These are phyloP conservation scores for Thomomys bottae DNA, from an alignment of 2,113 vertebrate genomes.

Conservation along the genomic window DNA sequence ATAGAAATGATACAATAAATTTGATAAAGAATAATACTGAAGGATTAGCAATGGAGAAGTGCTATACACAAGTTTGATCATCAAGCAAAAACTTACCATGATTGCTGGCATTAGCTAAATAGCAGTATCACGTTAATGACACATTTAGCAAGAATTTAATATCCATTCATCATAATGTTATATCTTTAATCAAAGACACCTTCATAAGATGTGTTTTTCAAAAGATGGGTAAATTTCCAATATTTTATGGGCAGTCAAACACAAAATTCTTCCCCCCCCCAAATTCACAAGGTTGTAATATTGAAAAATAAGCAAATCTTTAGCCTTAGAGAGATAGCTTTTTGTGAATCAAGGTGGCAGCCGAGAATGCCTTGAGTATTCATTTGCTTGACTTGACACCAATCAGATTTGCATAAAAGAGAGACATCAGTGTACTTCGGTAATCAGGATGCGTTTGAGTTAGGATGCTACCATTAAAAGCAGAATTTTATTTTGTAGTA, in stretches of 20 bases:
- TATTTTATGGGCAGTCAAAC: slow-evolving; percentile 49
- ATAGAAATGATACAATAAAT: background rate
- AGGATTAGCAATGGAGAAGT: background rate
- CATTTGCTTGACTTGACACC: slow-evolving; percentile 48
- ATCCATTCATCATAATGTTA: slow-evolving; percentile 35
- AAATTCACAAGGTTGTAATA: background rate
- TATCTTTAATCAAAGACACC: slow-evolving; percentile 45
- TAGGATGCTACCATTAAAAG: slow-evolving; percentile 12
- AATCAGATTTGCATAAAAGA: slow-evolving; percentile 27
- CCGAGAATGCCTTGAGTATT: slow-evolving; percentile 9
- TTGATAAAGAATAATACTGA: slow-evolving; percentile 20
- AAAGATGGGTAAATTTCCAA: background rate
- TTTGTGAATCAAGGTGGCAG: slow-evolving; percentile 12
- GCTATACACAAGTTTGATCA: slow-evolving; percentile 14
- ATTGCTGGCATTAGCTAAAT: slow-evolving; percentile 51
- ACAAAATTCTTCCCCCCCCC: slow-evolving; percentile 59
- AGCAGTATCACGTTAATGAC: slow-evolving; percentile 74
- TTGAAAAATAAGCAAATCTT: slow-evolving; percentile 30
- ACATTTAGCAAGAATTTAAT: slow-evolving; percentile 65
- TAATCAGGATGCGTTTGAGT: slow-evolving; percentile 24
- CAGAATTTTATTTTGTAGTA: slow-evolving; percentile 55
- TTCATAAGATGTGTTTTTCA: slow-evolving; percentile 1
- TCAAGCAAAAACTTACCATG: slow-evolving; percentile 51
- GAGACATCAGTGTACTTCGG: background rate
- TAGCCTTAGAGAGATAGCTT: background rate